Evolutionary conservation across 2,113 vertebrate species (phyloP), one percentile per base, ranked within the genome.

Genomic region (Sprattus sprattus): DNA sequence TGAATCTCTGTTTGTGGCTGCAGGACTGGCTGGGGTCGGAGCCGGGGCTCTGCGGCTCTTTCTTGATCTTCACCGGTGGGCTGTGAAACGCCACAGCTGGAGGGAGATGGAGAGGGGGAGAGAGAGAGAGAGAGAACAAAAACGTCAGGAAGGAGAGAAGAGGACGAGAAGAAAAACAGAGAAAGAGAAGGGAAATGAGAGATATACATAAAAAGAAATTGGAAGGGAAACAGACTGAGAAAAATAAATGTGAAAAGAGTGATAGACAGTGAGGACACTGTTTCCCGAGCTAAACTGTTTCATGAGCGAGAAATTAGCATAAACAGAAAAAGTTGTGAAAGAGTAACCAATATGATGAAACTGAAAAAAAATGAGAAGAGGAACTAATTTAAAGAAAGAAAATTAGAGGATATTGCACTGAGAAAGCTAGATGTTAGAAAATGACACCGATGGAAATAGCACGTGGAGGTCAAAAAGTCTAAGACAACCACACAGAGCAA

Each of bases 61-160:
- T 95, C 92, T 99, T 99, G 86, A 99, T 97, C 90, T 96, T 98
- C 86, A 97, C 97, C 10, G 97, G 96, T 86, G 97, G 97, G 82
- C 98, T 99, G 93, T 99, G 98, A 90, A 99, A 98, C 87, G 97
- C 97, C 94, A 99, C 97, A 93, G 96, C 67, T 98, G 92, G 0
- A 4, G 85, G 90, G 83, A 93, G 67, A 85, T 80, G 88, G 83
- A 80, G 50, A 81, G 71, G 85, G 85, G 87, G 87, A 86, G 85
- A 71, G 64, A 32, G 64, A 25, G 25, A 64, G 64, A 71, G 64
- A 71, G 64, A 71, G 64, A 28, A 11, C 28, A 32, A 28, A 32
- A 32, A 28, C 25, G 28, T 75, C 25, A 75, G 67, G 25, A 28
- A 13, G 25, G 67, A 75, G 67, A 25, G 25, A 9, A 32, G 13